Evolutionary conservation across 2,888 invertebrate species (phyloP), one percentile per base, ranked within the genome.

Genomic region (Trissoscelio sp.): DNA sequence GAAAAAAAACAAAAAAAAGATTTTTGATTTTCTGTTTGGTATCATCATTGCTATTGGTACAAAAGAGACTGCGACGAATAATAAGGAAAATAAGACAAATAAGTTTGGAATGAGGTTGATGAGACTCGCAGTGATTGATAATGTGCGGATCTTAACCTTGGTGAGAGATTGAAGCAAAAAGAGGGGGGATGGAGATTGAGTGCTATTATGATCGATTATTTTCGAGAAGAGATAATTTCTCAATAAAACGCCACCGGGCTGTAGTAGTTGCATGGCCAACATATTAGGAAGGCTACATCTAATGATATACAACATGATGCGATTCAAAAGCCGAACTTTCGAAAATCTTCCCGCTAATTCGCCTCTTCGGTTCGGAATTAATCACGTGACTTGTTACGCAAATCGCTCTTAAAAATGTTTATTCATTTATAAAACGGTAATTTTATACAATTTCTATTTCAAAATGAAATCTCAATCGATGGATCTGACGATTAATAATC

Each of bases 241-340:
- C 91, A 91, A 91, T 91, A 91, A 91, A 91, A 91, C 90, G 91
- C 91, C 91, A 86, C 91, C 91, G 91, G 88, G 89, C 88, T 88
- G 84, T 84, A 85, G 88, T 89, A 88, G 87, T 88, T 90, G 90
- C 90, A 90, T 90, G 91, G 88, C 88, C 88, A 86, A 86, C 81
- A 81, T 69, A 84, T 74, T 72, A 83, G 79, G 82, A 79, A 58
- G 79, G 82, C 62, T 74, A 79, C 42, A 62, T 62, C 24, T n/a
- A 81, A 37, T 44, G 57, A n/a, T n/a, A 53, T 60, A 73, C 72
- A 60, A 72, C 58, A 58, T 48, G 48, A 48, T 51, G 28, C 51
- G 53, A 60, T 18, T 22, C 58, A 34, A 55, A 64, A 34, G 66
- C 24, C n/a, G n/a, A n/a, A n/a, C n/a, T n/a, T n/a, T n/a, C n/a